Evolutionary conservation across 1,140 invertebrate species (phyloP).

Genomic region (Zaprionus vittiger): DNA sequence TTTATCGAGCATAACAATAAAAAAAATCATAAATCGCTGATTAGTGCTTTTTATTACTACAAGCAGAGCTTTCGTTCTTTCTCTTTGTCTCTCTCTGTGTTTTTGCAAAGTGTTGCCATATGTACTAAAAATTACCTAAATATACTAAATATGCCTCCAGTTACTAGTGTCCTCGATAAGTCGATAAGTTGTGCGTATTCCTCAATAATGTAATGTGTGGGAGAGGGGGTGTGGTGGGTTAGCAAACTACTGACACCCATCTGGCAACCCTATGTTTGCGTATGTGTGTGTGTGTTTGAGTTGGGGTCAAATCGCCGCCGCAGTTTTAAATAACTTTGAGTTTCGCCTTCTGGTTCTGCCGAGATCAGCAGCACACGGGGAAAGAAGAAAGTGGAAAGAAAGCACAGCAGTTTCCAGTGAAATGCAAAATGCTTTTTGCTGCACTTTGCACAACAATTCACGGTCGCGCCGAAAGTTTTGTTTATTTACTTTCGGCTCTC

Average conservation of each 20-base stretch:
- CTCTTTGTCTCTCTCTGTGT: background rate
- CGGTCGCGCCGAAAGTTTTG: conserved; percentile 59
- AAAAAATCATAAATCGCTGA: conserved; percentile 16
- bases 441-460: conserved; percentile 76
- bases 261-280: background rate
- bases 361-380: conserved; percentile 65
- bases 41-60: background rate
- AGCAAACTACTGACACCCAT: background rate
- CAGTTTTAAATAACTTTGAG: conserved; percentile 63
- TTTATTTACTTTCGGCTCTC: conserved; percentile 61
- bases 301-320: conserved; percentile 62
- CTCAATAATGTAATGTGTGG: no score
- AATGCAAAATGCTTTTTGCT: conserved; percentile 69
- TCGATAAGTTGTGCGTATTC: no score
- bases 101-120: no score
- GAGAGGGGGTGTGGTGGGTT: no score
- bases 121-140: no score
- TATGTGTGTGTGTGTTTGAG: conserved; percentile 31
- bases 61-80: background rate
- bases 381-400: conserved; percentile 70
- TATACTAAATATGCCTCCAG: no score
- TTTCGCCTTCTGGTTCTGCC: conserved; percentile 67
- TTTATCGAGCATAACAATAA: conserved; percentile 32
- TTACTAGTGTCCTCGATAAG: no score
- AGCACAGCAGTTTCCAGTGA: conserved; percentile 68